Conservation (phyloP, 2,113 vertebrate species). For the Octodon degus region DNA sequence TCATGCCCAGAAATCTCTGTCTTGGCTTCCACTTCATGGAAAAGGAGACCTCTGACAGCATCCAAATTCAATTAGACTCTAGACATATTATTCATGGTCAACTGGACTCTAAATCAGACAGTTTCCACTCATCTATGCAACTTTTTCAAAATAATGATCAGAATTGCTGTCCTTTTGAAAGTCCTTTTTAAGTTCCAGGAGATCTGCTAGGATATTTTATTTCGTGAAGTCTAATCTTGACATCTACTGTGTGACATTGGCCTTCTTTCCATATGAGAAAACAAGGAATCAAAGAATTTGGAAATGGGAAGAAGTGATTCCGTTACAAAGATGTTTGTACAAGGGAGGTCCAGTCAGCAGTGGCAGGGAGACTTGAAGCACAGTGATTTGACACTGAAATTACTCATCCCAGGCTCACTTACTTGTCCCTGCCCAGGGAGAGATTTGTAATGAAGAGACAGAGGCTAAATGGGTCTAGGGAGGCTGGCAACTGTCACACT, state of each 20-base stretch:
- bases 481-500: neutral
- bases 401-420: neutral
- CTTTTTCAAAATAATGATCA: neutral
- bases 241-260: neutral
- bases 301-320: neutral
- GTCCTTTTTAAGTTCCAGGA: neutral
- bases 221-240: slow-evolving; percentile 1
- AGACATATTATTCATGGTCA: neutral
- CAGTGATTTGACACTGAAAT: neutral
- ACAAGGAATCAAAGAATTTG: neutral
- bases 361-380: neutral
- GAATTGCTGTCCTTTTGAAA: neutral
- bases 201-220: slow-evolving; percentile 24
- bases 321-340: neutral
- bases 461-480: neutral
- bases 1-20: neutral
- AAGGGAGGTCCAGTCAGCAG: neutral
- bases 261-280: slow-evolving; percentile 20
- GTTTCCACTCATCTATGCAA: neutral
- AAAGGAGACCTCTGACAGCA: neutral
- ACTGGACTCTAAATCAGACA: too few relatives aligned
- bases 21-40: neutral
- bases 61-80: neutral
- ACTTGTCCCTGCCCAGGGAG: neutral
- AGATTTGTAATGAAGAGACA: neutral